Percentiles rank a stretch among this genome's conserved stretches.
These are phyloP conservation scores for Alosa alosa DNA, from an alignment of 2,113 vertebrate species.

Conservation along the genomic window DNA sequence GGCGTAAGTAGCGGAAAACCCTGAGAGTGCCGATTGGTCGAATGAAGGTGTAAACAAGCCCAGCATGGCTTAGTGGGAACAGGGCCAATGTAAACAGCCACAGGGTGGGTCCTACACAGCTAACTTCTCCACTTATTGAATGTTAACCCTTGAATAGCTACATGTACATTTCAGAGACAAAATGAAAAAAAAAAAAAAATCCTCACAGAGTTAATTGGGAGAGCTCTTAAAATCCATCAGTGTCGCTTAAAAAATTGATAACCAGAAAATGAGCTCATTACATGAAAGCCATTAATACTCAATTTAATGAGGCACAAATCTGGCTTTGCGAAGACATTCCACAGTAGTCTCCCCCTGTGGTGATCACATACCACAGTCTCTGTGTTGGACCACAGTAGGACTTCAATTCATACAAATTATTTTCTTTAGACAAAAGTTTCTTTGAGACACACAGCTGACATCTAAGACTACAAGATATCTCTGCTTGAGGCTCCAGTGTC, in stretches of 20 bases:
- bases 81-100: neutral
- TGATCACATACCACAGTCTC: neutral
- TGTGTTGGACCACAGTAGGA: neutral
- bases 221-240: neutral
- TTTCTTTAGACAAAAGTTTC: neutral
- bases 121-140: conserved; percentile 4
- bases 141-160: conserved; percentile 25
- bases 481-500: neutral
- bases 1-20: neutral
- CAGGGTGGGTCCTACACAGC: neutral
- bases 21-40: neutral
- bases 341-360: neutral
- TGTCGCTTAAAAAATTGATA: neutral
- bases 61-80: neutral
- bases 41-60: conserved; percentile 25
- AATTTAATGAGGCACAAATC: neutral
- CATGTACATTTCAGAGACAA: neutral
- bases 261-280: conserved; percentile 12
- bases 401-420: neutral
- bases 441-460: neutral
- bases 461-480: neutral
- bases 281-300: neutral
- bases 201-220: neutral
- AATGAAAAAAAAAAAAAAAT: neutral
- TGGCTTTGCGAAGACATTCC: neutral